These are phyloP conservation scores for Coracias cyanogaster DNA, from an alignment of 2,797 vertebrate genomes.

Conservation along the genomic window DNA sequence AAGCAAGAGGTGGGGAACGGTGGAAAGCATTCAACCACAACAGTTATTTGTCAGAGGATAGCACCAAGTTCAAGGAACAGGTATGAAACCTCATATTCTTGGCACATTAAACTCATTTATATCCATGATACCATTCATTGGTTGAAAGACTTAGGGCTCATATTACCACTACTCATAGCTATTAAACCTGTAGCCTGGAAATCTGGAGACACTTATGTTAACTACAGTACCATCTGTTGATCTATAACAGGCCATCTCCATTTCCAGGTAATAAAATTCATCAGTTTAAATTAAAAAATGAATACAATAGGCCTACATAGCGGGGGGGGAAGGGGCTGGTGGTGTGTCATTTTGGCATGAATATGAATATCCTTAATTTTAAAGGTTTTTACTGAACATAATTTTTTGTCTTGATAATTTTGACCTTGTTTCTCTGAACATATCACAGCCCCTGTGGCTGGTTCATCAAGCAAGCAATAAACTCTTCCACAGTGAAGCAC, in stretches of 20 bases:
- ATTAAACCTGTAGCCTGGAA: conserved; percentile 11
- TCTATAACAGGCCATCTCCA: neutral
- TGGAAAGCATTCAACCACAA: conserved; percentile 87
- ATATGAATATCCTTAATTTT: neutral
- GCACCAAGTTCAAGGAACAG: conserved; percentile 84
- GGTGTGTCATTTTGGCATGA: neutral
- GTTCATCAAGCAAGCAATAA: neutral
- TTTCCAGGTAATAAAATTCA: neutral
- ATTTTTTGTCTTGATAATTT: neutral
- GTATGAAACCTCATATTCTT: conserved; percentile 70
- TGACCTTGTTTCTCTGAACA: neutral
- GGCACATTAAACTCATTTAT: neutral
- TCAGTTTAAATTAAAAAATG: neutral
- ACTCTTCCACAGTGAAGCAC: neutral
- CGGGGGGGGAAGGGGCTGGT: no score
- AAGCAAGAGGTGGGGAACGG: conserved; percentile 90
- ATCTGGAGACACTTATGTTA: conserved; percentile 1
- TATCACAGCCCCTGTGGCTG: neutral
- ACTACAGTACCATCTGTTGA: conserved; percentile 19
- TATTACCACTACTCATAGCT: neutral
- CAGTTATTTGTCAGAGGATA: conserved; percentile 90
- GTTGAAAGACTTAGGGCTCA: neutral
- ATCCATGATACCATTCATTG: neutral
- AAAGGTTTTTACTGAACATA: neutral
- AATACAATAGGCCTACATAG: rapidly evolving